phyloP scores from a whole-genome alignment of 2,797 vertebrate species.

The Pagetopsis macropterus region DNA sequence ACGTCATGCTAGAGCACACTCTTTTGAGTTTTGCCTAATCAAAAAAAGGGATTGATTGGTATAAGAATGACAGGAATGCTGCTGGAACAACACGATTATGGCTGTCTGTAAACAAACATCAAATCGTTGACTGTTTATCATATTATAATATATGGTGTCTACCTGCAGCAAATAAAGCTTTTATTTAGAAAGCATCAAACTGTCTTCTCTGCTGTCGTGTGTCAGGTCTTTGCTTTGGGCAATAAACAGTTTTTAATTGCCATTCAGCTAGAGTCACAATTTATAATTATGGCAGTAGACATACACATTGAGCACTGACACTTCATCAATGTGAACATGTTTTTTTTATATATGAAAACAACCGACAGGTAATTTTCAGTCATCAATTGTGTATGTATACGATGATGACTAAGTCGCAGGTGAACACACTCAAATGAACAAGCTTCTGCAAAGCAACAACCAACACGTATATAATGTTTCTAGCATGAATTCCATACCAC shows the following conservation, averaged over 20 bases:
- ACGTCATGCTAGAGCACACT: not conserved
- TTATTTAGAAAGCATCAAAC: not conserved
- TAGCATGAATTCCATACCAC: not conserved
- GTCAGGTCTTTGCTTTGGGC: not conserved
- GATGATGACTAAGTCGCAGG: slow-evolving; percentile 13
- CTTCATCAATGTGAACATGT: slow-evolving; percentile 10
- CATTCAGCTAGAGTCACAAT: not conserved
- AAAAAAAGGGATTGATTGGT: slow-evolving; percentile 11
- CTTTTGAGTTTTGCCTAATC: not conserved
- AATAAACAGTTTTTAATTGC: slow-evolving; percentile 10
- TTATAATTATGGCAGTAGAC: not conserved
- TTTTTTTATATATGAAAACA: not conserved
- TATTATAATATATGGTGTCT: not conserved
- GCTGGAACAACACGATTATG: not conserved
- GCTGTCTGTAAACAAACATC: not conserved
- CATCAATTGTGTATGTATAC: not conserved
- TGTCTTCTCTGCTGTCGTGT: not conserved
- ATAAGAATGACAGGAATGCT: slow-evolving; percentile 1
- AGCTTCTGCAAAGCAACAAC: slow-evolving; percentile 3
- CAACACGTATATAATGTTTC: not conserved
- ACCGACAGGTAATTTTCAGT: slow-evolving; percentile 19
- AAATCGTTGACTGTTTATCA: slow-evolving; percentile 2
- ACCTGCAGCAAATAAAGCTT: slow-evolving; percentile 1
- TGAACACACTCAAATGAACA: slow-evolving; percentile 14
- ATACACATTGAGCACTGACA: slow-evolving; percentile 1